Evolutionary conservation across 2,888 invertebrate genomes (phyloP), one percentile per base, ranked within the genome.

Genomic region (Exephanes ischioxanthus): DNA sequence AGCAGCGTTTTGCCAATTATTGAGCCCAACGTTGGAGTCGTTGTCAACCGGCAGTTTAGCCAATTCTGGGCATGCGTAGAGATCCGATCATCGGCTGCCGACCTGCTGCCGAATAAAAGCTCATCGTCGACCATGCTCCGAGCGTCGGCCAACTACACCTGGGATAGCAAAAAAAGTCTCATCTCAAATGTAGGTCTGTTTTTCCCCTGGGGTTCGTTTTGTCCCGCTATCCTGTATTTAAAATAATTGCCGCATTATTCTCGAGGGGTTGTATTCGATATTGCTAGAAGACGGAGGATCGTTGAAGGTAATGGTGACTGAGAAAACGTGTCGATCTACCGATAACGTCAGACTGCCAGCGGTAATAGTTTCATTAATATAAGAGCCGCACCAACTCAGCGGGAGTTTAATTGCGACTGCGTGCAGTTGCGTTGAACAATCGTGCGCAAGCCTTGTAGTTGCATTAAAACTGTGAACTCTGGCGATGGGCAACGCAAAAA

Each of bases 381-480:
- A 19, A 9, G 30, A 22, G 26, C 26, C 6, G 37, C n/a, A 30
- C 7, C 53, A 41, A 68, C 66, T 58, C 45, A 53, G 68, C 70
- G 33, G 14, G 37, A 53, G 55, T 70, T 63, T 75, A 84, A 84
- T 78, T 63, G 70, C 77, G 0, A 73, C 33, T 61, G 77, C 77
- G 78, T 73, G 81, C 41, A 37, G 58, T 48, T 73, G 45, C 70
- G 53, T 58, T 66, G 16, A 67, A n/a, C 48, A 68, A 37, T 67
- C 80, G 81, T 68, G 58, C 51, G 14, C 61, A 68, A 67, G 72
- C 41, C 77, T 80, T 72, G 45, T 58, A 45, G 63, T 22, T 3
- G 9, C 55, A 19, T 55, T 55, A 55, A 55, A 4, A 55, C 22
- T 22, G 2, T 22, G 9, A 55, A 19, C 55, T 2, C 55, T 7